A percentile compares a stretch with the other conserved stretches of the same genome.
Conservation (phyloP, 2,113 vertebrate genomes). For the Formicarius rufipectus region DNA sequence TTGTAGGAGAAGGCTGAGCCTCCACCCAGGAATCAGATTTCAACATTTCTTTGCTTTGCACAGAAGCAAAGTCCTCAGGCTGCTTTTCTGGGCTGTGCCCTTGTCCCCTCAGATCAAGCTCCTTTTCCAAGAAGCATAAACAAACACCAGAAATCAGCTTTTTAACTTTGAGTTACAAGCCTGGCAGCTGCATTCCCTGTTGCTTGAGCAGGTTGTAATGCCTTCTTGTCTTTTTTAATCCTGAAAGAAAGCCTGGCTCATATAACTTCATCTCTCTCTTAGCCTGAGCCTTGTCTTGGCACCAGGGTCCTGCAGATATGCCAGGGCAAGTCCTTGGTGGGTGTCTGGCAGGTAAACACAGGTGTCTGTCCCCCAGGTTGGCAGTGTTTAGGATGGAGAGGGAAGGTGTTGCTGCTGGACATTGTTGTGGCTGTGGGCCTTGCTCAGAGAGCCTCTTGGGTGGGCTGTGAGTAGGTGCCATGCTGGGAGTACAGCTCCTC, state of each 20-base stretch:
- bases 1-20: background rate
- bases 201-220: background rate
- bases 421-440: background rate
- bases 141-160: background rate
- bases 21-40: background rate
- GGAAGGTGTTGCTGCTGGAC: background rate
- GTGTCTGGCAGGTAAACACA: background rate
- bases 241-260: background rate
- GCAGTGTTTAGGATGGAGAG: background rate
- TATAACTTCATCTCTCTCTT: background rate
- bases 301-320: background rate
- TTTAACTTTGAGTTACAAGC: background rate
- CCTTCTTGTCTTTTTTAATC: background rate
- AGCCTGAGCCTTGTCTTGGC: background rate
- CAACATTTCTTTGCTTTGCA: background rate
- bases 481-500: background rate
- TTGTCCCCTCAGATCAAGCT: background rate
- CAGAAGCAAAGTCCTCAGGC: background rate
- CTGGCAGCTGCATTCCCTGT: background rate
- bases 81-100: background rate
- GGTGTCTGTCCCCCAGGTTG: background rate
- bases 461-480: accelerated
- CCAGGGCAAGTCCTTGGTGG: background rate
- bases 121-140: background rate
- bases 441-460: background rate